phyloP scores from a whole-genome alignment of 2,888 invertebrate genomes.

The Orthosia incerta region DNA sequence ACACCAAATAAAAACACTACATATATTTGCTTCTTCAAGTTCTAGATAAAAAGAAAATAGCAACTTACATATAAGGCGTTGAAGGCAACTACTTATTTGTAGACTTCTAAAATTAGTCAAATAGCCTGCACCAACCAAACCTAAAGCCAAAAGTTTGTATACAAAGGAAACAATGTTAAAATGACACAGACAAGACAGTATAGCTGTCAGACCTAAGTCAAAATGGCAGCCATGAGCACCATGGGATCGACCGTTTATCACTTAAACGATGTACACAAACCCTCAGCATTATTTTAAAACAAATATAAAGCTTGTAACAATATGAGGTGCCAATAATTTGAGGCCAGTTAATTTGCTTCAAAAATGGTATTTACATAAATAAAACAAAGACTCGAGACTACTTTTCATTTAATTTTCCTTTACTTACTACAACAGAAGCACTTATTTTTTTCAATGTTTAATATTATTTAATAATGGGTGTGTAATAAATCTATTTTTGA shows the following conservation, averaged over 20 bases:
- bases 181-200: slow-evolving; percentile 6
- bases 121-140: too few relatives aligned
- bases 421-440: neutral
- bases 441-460: too few relatives aligned
- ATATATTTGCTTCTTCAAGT: slow-evolving; percentile 10
- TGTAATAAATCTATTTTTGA: too few relatives aligned
- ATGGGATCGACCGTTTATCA: neutral
- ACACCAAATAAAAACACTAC: neutral
- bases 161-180: neutral
- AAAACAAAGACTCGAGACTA: neutral
- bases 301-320: slow-evolving; percentile 14
- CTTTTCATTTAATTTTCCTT: neutral
- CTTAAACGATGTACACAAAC: neutral
- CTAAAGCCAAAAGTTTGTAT: neutral
- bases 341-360: slow-evolving; percentile 1
- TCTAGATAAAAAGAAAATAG: neutral
- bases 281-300: slow-evolving; percentile 14
- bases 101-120: neutral
- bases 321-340: slow-evolving; percentile 16
- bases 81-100: neutral
- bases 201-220: neutral
- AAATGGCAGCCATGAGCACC: slow-evolving; percentile 6
- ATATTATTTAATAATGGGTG: too few relatives aligned
- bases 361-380: slow-evolving; percentile 14
- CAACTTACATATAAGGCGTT: neutral